Conservation (phyloP, 2,797 vertebrate genomes). For the Rallus crepitans region DNA sequence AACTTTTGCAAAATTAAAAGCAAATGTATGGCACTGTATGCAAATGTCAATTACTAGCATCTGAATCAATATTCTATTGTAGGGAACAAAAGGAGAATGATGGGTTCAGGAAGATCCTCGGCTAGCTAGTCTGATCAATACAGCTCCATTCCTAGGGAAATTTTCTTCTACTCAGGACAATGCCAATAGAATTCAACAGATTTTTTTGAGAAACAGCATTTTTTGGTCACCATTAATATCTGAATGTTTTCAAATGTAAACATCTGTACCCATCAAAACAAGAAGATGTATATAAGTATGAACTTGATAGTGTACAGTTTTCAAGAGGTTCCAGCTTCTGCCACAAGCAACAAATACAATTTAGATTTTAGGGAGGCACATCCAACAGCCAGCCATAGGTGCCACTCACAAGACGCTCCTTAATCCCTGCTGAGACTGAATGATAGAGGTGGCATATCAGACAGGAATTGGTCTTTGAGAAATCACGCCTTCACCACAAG, state of each 20-base stretch:
- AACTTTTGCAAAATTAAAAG: not conserved
- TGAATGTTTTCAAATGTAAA: not conserved
- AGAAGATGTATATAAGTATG: not conserved
- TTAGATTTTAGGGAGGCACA: not conserved
- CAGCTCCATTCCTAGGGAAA: not conserved
- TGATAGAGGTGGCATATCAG: not conserved
- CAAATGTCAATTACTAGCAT: not conserved
- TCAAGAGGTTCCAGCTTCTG: not conserved
- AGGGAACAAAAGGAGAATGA: not conserved
- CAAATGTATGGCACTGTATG: not conserved
- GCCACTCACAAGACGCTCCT: not conserved
- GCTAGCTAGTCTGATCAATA: not conserved
- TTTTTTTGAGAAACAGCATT: not conserved
- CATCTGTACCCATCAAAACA: not conserved
- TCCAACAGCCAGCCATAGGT: not conserved
- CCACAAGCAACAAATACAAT: not conserved
- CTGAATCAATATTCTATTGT: not conserved
- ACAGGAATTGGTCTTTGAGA: not conserved
- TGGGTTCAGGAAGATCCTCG: not conserved
- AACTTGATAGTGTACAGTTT: not conserved
- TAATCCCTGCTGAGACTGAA: not conserved
- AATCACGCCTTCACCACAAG: not conserved
- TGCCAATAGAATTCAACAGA: not conserved
- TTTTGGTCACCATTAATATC: not conserved
- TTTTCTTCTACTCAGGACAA: not conserved